phyloP scores from a whole-genome alignment of 2,797 vertebrate species.

The Cirrhinus mrigala region DNA sequence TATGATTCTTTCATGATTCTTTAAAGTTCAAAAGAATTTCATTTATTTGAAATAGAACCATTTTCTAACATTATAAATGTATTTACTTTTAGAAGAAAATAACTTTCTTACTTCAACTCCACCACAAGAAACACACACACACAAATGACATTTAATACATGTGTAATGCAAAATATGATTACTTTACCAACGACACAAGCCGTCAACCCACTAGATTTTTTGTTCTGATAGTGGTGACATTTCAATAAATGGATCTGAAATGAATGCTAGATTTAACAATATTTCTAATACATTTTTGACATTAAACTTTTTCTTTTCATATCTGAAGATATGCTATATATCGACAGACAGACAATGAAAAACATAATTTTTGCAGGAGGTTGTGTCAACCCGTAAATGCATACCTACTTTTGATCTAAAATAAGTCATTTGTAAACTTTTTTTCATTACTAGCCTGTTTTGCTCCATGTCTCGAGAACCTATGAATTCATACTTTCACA shows the following conservation, averaged over 20 bases:
- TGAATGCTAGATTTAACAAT: background rate
- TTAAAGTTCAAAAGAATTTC: too few species aligned
- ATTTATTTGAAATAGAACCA: too few species aligned
- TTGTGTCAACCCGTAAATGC: background rate
- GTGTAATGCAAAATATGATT: background rate
- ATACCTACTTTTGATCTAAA: background rate
- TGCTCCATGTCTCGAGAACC: background rate
- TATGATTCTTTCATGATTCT: background rate
- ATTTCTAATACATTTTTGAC: background rate
- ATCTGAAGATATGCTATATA: background rate
- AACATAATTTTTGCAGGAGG: background rate
- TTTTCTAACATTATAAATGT: too few species aligned
- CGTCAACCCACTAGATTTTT: background rate
- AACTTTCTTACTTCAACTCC: background rate
- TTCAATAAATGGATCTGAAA: conserved; percentile 14
- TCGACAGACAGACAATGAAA: background rate
- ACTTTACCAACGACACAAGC: background rate
- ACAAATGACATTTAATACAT: background rate
- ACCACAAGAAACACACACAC: background rate
- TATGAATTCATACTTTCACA: background rate
- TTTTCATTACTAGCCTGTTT: background rate
- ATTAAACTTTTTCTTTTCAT: background rate
- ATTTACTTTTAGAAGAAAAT: too few species aligned
- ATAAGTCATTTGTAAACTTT: background rate
- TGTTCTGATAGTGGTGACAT: conserved; percentile 5